phyloP scores from a whole-genome alignment of 2,888 invertebrate species.

The Drosophila yooni region DNA sequence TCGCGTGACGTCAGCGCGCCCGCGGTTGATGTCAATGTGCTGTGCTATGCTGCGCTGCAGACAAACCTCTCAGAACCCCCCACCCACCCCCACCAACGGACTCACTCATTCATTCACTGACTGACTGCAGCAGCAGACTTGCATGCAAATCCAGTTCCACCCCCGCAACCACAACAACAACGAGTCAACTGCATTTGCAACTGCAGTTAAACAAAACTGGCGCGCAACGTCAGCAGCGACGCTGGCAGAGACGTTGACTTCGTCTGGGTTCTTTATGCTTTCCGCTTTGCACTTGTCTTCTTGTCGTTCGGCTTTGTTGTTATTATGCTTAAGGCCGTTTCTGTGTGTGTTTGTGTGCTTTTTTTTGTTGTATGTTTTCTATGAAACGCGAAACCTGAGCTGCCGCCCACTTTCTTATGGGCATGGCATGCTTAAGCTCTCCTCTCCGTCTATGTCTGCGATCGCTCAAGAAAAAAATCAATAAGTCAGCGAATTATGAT shows the following conservation, averaged over 20 bases:
- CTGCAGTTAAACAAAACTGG: slow-evolving; percentile 60
- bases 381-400: slow-evolving; percentile 41
- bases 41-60: slow-evolving; percentile 34
- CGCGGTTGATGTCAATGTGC: slow-evolving; percentile 73
- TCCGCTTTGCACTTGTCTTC: slow-evolving; percentile 78
- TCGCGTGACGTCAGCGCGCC: slow-evolving; percentile 61
- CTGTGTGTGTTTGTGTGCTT: neutral
- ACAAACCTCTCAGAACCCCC: slow-evolving; percentile 56
- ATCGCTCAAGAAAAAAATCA: slow-evolving; percentile 41
- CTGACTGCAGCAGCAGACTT: slow-evolving; percentile 49
- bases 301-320: slow-evolving; percentile 51
- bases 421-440: neutral
- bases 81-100: neutral
- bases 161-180: slow-evolving; percentile 44
- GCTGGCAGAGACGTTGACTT: slow-evolving; percentile 34
- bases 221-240: slow-evolving; percentile 49
- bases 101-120: slow-evolving; percentile 34
- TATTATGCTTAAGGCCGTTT: slow-evolving; percentile 72
- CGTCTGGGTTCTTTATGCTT: slow-evolving; percentile 65
- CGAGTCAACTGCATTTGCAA: slow-evolving; percentile 26
- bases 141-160: slow-evolving; percentile 28
- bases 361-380: slow-evolving; percentile 47
- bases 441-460: slow-evolving; percentile 28
- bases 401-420: slow-evolving; percentile 5
- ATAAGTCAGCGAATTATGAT: slow-evolving; percentile 47